These are phyloP conservation scores for Coptodon rendalli DNA, from an alignment of 2,113 vertebrate genomes.

Conservation along the genomic window DNA sequence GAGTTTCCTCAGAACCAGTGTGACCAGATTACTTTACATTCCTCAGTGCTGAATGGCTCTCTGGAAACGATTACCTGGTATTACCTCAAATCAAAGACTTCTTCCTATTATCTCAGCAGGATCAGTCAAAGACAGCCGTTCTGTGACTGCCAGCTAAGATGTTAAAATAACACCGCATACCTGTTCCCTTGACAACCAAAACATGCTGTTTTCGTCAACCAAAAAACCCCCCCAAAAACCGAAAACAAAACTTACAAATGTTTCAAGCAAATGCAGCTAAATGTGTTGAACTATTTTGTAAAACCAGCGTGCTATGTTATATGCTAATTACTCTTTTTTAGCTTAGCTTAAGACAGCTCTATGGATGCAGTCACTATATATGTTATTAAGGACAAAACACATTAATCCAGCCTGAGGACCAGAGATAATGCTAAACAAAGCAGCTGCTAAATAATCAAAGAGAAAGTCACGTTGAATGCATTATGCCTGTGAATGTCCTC, in stretches of 20 bases:
- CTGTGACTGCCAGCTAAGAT: slow-evolving; percentile 11
- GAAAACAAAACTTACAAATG: not conserved
- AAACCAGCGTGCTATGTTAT: not conserved
- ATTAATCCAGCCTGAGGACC: not conserved
- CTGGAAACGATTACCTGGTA: slow-evolving; percentile 71
- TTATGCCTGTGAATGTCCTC: not conserved
- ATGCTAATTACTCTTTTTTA: not conserved
- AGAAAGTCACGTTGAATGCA: not conserved
- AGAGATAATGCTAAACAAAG: not conserved
- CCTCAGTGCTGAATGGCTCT: slow-evolving; percentile 33
- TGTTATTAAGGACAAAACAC: not conserved
- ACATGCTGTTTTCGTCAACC: not conserved
- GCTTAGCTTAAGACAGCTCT: not conserved
- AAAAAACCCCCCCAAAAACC: not conserved
- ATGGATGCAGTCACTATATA: not conserved
- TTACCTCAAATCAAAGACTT: slow-evolving; percentile 65
- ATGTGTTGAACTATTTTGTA: not conserved
- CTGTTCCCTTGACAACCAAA: not conserved
- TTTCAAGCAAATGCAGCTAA: not conserved
- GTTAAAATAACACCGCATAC: slow-evolving; percentile 26
- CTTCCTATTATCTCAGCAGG: slow-evolving; percentile 51
- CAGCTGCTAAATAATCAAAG: not conserved
- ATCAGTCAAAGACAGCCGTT: slow-evolving; percentile 34
- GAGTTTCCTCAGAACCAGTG: slow-evolving; percentile 33
- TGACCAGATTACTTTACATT: slow-evolving; percentile 58